Base-by-base conservation (phyloP, 2,888 invertebrate genomes). In the Drosophila antonietae region DNA sequence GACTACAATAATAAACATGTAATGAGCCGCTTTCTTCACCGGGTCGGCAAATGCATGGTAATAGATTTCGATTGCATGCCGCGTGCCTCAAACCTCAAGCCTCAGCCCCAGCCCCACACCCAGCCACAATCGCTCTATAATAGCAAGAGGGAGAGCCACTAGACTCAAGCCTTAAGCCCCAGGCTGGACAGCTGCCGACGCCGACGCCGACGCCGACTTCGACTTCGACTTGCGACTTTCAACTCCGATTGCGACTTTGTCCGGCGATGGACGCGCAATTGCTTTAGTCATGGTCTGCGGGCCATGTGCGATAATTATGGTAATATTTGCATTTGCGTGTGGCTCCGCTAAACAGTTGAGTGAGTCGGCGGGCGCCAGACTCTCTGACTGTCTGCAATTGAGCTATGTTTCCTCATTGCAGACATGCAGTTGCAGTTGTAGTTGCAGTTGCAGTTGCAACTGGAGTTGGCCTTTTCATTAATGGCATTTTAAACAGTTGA, bases 291-390 rank as follows among this genome's bases (percentile, higher is more conserved):
- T 86, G 86, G 89, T 86, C 86, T 86, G 84, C 60, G 84, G 80
- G 77, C 71, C 85, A 77, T 80, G 86, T 86, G 86, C 89, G 86
- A 86, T 86, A 87, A 86, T 86, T 86, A 86, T 86, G 86, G 87
- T 86, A 86, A 86, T 86, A 88, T 87, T 86, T 88, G 89, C 87
- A 86, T 88, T 86, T 86, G 86, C 86, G 89, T 86, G 86, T 86
- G 86, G 86, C 86, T 86, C 80, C 89, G 87, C 82, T 86, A 82
- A 88, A 86, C 86, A 88, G 86, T 86, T 88, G 86, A 86, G 87
- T 87, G 86, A 86, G 76, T 75, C 72, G 89, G 75, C 76, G 86
- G 88, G 88, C 86, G 88, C 85, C 88, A 81, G 6, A 37, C 37
- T 15, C 37, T 9, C 23, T 23, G 39, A 28, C 15, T 39, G 55